Evolutionary conservation across 2,888 invertebrate genomes (phyloP).

Genomic region (Kuschelorhynchus macadamiae): DNA sequence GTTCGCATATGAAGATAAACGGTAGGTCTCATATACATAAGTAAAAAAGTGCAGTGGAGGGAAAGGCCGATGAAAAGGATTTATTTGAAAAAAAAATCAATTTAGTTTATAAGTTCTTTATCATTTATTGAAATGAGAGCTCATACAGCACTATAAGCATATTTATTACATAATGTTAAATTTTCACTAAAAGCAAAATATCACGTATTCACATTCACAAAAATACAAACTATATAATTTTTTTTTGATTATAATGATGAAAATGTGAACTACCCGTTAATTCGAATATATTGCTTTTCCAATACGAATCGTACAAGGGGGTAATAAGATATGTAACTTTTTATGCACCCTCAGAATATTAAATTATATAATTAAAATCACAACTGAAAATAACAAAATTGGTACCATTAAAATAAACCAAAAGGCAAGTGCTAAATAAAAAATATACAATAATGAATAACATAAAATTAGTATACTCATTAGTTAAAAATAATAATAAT

Average conservation of each 20-base stretch:
- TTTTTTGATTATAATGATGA: conserved; percentile 56
- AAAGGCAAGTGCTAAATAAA: conserved; percentile 18
- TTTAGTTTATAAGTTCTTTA: conserved; percentile 23
- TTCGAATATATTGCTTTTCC: conserved; percentile 46
- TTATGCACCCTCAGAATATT: conserved; percentile 53
- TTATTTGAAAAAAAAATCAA: no score
- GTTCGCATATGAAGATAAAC: no score
- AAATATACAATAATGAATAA: conserved; percentile 4
- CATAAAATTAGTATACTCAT: conserved; percentile 3
- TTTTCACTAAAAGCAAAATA: conserved; percentile 65
- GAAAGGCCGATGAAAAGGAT: no score
- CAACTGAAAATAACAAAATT: conserved; percentile 13
- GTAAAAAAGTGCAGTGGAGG: no score
- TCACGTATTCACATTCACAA: conserved; percentile 66
- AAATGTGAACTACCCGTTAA: conserved; percentile 45
- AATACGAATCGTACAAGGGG: conserved; percentile 59
- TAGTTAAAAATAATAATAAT: neutral
- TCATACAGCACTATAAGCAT: conserved; percentile 63
- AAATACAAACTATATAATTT: conserved; percentile 61
- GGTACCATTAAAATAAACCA: conserved; percentile 14
- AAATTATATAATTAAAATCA: conserved; percentile 10
- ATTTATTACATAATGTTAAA: conserved; percentile 63
- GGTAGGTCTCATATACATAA: no score
- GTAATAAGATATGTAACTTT: conserved; percentile 61
- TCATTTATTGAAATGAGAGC: conserved; percentile 64